A percentile compares a stretch with the other conserved stretches of the same genome.
These are phyloP conservation scores for Eretmochelys imbricata DNA, from an alignment of 2,113 vertebrate genomes.

Conservation along the genomic window DNA sequence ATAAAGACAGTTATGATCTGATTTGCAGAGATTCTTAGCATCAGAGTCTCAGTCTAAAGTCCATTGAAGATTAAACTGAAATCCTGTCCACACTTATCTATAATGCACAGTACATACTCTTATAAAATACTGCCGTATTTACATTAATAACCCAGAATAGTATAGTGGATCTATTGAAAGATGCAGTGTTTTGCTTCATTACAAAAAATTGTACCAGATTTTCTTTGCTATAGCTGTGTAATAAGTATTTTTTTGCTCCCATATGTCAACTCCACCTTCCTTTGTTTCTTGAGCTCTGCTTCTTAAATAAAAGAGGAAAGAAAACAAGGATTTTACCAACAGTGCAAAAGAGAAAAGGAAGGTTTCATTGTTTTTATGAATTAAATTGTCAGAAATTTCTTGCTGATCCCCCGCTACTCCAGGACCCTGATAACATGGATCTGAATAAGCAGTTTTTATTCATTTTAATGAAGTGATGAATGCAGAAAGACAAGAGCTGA, in stretches of 20 bases:
- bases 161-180: neutral
- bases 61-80: neutral
- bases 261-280: neutral
- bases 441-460: conserved; percentile 46
- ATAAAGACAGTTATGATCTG: neutral
- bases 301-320: neutral
- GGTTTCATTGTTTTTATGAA: neutral
- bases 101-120: neutral
- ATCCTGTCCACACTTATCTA: neutral
- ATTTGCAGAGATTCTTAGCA: neutral
- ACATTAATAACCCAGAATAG: neutral
- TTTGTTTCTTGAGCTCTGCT: neutral
- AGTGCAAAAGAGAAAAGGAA: neutral
- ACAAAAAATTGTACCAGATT: neutral
- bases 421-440: conserved; percentile 34
- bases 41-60: neutral
- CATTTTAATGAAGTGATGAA: conserved; percentile 46
- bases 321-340: neutral
- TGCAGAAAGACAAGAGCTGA: conserved; percentile 33
- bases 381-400: neutral
- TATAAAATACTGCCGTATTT: neutral
- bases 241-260: neutral
- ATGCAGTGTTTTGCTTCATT: neutral
- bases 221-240: neutral
- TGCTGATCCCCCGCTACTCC: neutral